Conservation (phyloP, 1,140 invertebrate genomes). For the Holotrichia oblita region DNA sequence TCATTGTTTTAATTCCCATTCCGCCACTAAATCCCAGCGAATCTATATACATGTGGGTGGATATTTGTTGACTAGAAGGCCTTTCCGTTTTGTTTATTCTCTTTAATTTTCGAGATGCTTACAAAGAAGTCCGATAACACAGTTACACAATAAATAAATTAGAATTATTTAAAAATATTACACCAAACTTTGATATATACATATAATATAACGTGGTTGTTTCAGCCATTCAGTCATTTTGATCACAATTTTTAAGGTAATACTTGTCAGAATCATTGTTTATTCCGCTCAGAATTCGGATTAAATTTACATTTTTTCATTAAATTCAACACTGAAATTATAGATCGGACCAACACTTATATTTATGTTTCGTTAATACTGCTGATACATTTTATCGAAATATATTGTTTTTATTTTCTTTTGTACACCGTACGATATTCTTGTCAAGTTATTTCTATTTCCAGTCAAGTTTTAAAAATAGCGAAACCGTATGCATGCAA, state of each 20-base stretch:
- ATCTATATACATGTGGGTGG: constrained; percentile 61
- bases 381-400: background rate
- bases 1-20: constrained; percentile 66
- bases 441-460: constrained; percentile 31
- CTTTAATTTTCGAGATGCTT: background rate
- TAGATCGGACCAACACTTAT: too few relatives aligned
- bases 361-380: background rate
- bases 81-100: background rate
- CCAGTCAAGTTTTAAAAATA: constrained; percentile 34
- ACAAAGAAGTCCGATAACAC: background rate
- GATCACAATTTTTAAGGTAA: background rate
- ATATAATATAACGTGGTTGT: background rate
- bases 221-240: background rate
- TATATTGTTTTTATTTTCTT: background rate
- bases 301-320: background rate
- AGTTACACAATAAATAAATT: constrained; percentile 15
- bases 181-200: constrained; percentile 6
- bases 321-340: too few relatives aligned
- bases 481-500: constrained; percentile 23
- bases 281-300: background rate
- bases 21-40: constrained; percentile 58
- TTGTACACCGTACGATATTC: constrained; percentile 1
- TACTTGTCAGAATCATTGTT: background rate
- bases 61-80: constrained; percentile 38
- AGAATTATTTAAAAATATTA: background rate